Evolutionary conservation across 2,113 vertebrate genomes (phyloP).

Genomic region (Rhegmatorhina hoffmannsi): DNA sequence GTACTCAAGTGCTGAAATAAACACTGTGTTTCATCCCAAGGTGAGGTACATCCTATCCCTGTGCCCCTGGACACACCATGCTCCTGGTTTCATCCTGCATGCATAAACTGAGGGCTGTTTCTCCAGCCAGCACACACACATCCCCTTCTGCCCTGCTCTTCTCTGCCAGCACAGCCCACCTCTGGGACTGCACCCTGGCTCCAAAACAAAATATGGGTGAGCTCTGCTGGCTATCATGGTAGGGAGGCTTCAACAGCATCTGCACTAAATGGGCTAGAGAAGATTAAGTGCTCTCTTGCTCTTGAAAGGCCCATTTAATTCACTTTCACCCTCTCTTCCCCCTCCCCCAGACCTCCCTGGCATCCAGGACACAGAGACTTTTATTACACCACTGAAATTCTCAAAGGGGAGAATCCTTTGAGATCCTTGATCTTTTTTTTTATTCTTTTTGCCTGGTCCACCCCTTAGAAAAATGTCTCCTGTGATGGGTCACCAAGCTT

Average conservation of each 20-base stretch:
- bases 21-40: not conserved
- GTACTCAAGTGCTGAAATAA: not conserved
- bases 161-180: not conserved
- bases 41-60: fast-evolving
- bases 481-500: not conserved
- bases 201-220: not conserved
- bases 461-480: not conserved
- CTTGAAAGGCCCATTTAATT: constrained; percentile 62
- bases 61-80: not conserved
- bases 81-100: not conserved
- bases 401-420: not conserved
- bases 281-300: constrained; percentile 42
- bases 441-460: not conserved
- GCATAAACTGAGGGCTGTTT: not conserved
- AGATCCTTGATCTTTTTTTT: not conserved
- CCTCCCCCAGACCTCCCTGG: constrained; percentile 28
- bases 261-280: not conserved
- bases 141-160: not conserved
- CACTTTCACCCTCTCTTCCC: constrained; percentile 16
- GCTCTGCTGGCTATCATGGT: not conserved
- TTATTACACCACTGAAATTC: constrained; percentile 43
- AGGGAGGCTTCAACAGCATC: not conserved
- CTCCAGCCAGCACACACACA: not conserved
- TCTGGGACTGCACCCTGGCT: not conserved
- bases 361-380: constrained; percentile 54